Evolutionary conservation across 2,113 vertebrate species (phyloP), one percentile per base, ranked within the genome.

Genomic region (Pterocles orientalis): DNA sequence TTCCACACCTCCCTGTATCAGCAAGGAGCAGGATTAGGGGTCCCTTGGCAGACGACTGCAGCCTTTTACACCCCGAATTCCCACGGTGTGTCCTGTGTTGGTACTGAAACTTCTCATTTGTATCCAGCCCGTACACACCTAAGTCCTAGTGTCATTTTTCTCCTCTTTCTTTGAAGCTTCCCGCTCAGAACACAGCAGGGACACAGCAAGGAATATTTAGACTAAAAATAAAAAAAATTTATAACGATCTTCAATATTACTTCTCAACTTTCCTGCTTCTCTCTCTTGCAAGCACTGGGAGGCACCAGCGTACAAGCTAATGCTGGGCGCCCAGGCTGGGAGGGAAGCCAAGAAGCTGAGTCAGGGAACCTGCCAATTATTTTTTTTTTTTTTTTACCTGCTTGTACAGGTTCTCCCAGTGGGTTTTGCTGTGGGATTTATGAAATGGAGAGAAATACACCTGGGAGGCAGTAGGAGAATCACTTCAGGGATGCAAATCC

Each of bases 261-360:
- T 61, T 8, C 26, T 43, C 6, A 23, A 58, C 20, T 15, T 79
- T 34, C 28, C 17, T 96, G 95, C 66, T 26, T 12, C 33, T 91
- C 82, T 34, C 60, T 26, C 50, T 41, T 14, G 23, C 76, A 14
- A 26, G 60, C 97, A 69, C 95, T 71, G 94, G 96, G 91, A 93
- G 96, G 96, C 94, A 91, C 68, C 88, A 86, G 50, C 6, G 72
- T n/a, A 69, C 95, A 58, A 85, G 75, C 28, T n/a, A 94, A 48
- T 1, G 6, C 36, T 36, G 36, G 36, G 36, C 36, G 9, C 47
- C 3, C 51, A 3, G 71, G 13, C 41, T 45, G 83, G 48, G 29
- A 51, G 57, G 4, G 21, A 18, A 73, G 34, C 64, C 54, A 14
- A 48, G 57, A 60, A 8, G 39, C 76, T 66, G 58, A 2, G 20